These are phyloP conservation scores for Basileuterus tristriatus DNA, from an alignment of 2,797 vertebrate species.

Conservation along the genomic window DNA sequence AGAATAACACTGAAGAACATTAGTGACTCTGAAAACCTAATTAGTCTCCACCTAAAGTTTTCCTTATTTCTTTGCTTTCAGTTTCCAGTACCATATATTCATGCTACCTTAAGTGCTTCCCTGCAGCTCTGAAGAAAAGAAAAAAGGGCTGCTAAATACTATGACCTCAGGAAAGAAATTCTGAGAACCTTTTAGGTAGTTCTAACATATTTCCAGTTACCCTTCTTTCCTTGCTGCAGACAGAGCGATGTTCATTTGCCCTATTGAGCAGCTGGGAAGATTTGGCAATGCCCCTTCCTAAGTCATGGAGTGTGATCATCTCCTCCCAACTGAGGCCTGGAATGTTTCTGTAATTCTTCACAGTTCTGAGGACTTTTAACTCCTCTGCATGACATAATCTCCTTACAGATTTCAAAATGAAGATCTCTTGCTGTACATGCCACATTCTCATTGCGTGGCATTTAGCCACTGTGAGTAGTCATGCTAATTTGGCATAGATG, in stretches of 20 bases:
- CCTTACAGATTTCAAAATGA: constrained; percentile 28
- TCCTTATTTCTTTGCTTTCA: background rate
- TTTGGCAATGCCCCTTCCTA: background rate
- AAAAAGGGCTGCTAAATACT: background rate
- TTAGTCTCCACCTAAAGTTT: background rate
- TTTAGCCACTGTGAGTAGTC: constrained; percentile 14
- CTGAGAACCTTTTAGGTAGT: background rate
- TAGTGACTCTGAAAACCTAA: constrained; percentile 27
- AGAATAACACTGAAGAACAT: background rate
- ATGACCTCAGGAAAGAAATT: background rate
- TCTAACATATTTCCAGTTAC: background rate
- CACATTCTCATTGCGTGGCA: background rate
- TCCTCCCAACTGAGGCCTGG: background rate
- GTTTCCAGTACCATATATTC: background rate
- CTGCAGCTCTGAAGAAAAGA: background rate
- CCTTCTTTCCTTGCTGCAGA: background rate
- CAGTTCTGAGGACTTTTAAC: constrained; percentile 9
- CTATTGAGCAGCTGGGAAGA: background rate
- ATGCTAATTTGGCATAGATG: constrained; percentile 27
- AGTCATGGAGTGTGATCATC: background rate
- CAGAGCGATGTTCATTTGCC: background rate
- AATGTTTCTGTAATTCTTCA: constrained; percentile 37
- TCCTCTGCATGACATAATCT: constrained; percentile 33
- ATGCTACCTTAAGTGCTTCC: background rate
- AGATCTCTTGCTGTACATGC: background rate